phyloP scores from a whole-genome alignment of 2,113 vertebrate genomes.

The Sturnus vulgaris region DNA sequence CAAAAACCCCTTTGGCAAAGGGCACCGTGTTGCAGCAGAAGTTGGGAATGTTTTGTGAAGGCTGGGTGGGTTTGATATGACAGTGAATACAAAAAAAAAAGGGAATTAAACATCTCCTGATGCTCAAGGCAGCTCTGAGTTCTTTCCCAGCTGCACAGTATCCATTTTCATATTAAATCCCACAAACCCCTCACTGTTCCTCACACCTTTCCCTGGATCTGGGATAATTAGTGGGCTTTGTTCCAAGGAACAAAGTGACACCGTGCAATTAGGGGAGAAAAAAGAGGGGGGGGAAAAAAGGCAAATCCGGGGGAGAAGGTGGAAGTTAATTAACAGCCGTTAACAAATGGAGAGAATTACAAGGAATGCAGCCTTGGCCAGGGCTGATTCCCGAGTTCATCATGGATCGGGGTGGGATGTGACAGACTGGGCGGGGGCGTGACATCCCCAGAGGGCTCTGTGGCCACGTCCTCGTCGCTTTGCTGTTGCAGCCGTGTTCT shows the following conservation, averaged over 20 bases:
- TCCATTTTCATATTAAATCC: slow-evolving; percentile 26
- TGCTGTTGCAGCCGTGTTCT: slow-evolving; percentile 87
- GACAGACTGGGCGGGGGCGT: accelerated
- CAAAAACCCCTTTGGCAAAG: not conserved
- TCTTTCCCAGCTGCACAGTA: not conserved
- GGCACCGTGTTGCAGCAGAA: not conserved
- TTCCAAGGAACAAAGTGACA: not conserved
- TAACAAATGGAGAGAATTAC: not conserved
- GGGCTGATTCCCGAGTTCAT: not conserved
- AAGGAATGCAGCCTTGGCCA: not conserved
- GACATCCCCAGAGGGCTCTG: accelerated
- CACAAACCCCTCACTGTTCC: not conserved
- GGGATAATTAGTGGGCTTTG: not conserved
- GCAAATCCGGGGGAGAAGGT: not conserved
- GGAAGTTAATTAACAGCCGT: slow-evolving; percentile 25
- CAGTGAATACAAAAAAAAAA: not conserved
- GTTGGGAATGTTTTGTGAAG: not conserved
- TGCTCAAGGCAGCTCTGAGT: not conserved
- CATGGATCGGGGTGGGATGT: accelerated
- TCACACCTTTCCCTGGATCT: not conserved
- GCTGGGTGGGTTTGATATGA: not conserved
- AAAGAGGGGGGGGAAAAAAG: not conserved
- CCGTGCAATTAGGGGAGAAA: not conserved
- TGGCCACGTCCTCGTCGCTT: accelerated
- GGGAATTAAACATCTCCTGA: not conserved